A percentile compares a stretch with the other conserved stretches of the same genome.
Evolutionary conservation across 1,140 invertebrate genomes (phyloP).

Genomic region (Ctenoplectra terminalis): DNA sequence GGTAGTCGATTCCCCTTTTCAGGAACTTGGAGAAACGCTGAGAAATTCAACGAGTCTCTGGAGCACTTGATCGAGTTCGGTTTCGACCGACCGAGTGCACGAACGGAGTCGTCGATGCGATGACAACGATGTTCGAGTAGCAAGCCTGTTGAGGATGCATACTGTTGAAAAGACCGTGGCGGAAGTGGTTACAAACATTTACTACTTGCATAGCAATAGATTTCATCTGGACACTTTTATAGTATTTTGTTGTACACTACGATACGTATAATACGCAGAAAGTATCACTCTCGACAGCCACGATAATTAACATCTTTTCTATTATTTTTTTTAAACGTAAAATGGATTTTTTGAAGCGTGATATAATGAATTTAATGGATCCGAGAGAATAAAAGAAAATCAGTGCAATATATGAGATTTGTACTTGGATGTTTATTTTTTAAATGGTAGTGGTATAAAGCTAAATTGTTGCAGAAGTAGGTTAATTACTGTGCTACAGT

Average conservation of each 20-base stretch:
- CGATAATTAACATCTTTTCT: too few relatives aligned
- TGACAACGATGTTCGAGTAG: not conserved
- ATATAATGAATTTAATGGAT: too few relatives aligned
- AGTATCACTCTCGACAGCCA: too few relatives aligned
- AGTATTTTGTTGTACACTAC: not conserved
- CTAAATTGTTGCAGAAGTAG: too few relatives aligned
- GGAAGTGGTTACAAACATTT: not conserved
- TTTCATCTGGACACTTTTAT: not conserved
- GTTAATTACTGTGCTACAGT: too few relatives aligned
- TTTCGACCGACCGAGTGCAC: conserved; percentile 13
- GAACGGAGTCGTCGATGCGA: conserved; percentile 21
- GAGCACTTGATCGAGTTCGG: conserved; percentile 40
- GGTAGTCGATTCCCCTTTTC: conserved; percentile 38
- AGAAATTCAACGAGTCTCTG: conserved; percentile 56
- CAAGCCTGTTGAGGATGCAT: not conserved
- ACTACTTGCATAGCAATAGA: not conserved
- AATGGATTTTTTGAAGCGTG: too few relatives aligned
- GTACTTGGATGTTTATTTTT: too few relatives aligned
- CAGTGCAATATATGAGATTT: too few relatives aligned
- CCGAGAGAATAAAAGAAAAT: too few relatives aligned
- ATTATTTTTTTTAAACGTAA: too few relatives aligned
- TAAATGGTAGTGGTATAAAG: too few relatives aligned
- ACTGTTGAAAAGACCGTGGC: not conserved
- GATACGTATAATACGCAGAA: too few relatives aligned
- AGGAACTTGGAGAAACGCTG: conserved; percentile 8